Conservation (phyloP, 2,888 invertebrate species). For the Teleogryllus oceanicus region DNA sequence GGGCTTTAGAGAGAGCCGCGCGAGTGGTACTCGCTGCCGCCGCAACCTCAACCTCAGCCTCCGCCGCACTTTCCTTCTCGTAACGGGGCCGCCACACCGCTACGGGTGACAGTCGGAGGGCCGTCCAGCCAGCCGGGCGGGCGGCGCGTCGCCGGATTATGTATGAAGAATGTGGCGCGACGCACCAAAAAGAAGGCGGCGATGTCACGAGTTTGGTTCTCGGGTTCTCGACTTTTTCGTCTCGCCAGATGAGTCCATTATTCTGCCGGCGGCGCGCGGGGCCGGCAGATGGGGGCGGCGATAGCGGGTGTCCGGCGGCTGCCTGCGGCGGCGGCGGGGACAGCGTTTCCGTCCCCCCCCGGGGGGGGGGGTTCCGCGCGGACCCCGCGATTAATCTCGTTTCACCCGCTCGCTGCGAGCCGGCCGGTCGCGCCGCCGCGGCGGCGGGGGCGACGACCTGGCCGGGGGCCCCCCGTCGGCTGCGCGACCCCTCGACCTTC, state of each 20-base stretch:
- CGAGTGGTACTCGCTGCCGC: too few species aligned
- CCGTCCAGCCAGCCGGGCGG: too few species aligned
- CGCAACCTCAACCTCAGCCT: too few species aligned
- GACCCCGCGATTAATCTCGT: background rate
- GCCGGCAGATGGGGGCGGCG: constrained; percentile 9
- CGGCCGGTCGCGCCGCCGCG: background rate
- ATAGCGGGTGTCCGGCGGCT: background rate
- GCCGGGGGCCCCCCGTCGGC: too few species aligned
- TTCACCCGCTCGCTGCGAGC: background rate
- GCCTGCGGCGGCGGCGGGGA: background rate
- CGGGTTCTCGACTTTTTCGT: constrained; percentile 10
- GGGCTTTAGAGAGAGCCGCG: too few species aligned
- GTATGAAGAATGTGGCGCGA: background rate
- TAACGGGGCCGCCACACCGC: too few species aligned
- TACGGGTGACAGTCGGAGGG: too few species aligned
- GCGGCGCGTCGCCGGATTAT: too few species aligned
- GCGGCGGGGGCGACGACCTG: constrained; percentile 7
- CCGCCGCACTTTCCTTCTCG: too few species aligned
- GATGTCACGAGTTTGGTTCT: constrained; percentile 9
- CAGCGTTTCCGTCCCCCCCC: background rate
- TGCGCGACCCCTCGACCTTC: too few species aligned
- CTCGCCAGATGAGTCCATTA: constrained; percentile 8
- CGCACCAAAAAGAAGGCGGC: background rate
- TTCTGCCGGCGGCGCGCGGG: background rate
- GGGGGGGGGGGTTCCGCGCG: background rate